Percentiles rank a stretch among this genome's conserved stretches.
Evolutionary conservation across 2,888 invertebrate genomes (phyloP).

Genomic region (Cephus rjabovi): DNA sequence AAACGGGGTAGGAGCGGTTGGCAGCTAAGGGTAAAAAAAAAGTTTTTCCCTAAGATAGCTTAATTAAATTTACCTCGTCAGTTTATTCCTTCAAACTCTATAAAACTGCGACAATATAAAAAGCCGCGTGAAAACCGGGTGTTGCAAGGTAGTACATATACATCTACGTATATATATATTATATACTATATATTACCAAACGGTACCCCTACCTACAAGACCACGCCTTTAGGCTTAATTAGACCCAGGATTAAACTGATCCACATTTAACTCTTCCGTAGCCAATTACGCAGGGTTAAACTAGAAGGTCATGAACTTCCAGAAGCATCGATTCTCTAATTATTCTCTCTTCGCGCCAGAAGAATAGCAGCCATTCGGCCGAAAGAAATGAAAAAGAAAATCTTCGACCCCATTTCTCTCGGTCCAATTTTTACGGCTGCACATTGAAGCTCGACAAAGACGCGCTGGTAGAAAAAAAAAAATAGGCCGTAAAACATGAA

Average conservation of each 20-base stretch:
- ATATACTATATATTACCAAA: not conserved
- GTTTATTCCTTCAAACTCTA: slow-evolving; percentile 7
- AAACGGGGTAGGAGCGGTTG: not conserved
- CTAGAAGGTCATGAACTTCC: not conserved
- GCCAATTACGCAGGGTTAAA: not conserved
- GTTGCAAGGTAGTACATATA: not conserved
- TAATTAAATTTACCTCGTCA: slow-evolving; percentile 33
- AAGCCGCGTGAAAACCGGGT: not conserved
- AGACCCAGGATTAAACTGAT: not conserved
- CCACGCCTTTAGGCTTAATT: not conserved
- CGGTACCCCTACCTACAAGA: not conserved
- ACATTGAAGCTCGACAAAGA: not conserved
- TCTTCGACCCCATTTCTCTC: too few species aligned
- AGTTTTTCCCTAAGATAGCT: slow-evolving; percentile 26
- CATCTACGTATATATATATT: not conserved
- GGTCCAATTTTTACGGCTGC: not conserved
- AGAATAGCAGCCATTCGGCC: not conserved
- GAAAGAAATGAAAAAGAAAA: not conserved
- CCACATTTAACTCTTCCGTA: not conserved
- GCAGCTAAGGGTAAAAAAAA: slow-evolving; percentile 25
- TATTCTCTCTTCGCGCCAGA: not conserved
- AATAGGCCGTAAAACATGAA: too few species aligned
- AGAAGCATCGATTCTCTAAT: not conserved
- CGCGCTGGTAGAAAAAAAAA: not conserved
- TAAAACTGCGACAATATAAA: not conserved